Conservation (phyloP, 2,797 vertebrate species). For the Megaceryle alcyon region DNA sequence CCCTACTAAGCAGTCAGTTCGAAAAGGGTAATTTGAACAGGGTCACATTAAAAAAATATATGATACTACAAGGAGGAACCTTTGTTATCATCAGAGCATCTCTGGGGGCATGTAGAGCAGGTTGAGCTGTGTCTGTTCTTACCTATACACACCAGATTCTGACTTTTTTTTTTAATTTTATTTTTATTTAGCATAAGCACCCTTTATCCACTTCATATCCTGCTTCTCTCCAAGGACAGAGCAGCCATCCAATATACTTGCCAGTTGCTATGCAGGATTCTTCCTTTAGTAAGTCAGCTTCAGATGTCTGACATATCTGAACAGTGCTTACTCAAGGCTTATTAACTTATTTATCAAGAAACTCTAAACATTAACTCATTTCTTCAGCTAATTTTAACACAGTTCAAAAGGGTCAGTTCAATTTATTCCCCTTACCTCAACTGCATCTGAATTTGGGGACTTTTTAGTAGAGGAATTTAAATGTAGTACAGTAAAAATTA, state of each 20-base stretch:
- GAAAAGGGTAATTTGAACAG: conserved; percentile 18
- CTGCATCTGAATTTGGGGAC: neutral
- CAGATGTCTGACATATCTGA: neutral
- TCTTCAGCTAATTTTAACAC: neutral
- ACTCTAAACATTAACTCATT: neutral
- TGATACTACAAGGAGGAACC: neutral
- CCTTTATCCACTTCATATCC: neutral
- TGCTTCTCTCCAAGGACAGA: neutral
- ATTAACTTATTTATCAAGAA: neutral
- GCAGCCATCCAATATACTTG: neutral
- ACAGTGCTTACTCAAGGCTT: neutral
- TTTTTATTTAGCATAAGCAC: neutral
- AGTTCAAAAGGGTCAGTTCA: neutral
- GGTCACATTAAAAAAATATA: neutral
- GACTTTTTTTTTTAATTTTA: neutral
- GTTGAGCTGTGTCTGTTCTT: neutral
- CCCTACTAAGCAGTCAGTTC: conserved; percentile 1
- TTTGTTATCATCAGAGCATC: neutral
- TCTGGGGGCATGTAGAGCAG: neutral
- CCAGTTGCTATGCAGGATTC: neutral
- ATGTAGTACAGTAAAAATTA: neutral
- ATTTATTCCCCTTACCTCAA: neutral
- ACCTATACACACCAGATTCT: neutral
- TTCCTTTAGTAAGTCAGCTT: neutral
- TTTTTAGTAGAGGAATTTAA: neutral